Conservation (phyloP, 2,888 invertebrate species). For the Pheosia tremula region DNA sequence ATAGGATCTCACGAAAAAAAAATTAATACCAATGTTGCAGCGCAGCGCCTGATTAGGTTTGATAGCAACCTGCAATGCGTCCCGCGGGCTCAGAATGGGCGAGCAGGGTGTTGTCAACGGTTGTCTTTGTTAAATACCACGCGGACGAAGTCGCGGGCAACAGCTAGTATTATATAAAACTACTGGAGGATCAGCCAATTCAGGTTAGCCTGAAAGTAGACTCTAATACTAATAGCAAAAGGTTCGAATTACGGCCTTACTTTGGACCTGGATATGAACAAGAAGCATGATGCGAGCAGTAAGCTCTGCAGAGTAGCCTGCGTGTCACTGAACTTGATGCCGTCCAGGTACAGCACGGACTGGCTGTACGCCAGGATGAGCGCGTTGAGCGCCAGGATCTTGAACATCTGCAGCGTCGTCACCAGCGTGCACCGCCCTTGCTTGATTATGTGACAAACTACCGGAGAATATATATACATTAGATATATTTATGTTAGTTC, state of each 20-base stretch:
- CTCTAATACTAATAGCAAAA: too few relatives aligned
- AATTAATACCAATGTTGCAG: too few relatives aligned
- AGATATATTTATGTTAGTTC: neutral
- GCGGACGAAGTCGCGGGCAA: too few relatives aligned
- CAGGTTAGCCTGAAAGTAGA: too few relatives aligned
- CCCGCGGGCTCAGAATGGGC: too few relatives aligned
- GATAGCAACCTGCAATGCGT: too few relatives aligned
- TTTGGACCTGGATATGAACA: slow-evolving; percentile 99
- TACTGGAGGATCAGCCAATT: too few relatives aligned
- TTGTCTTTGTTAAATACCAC: too few relatives aligned
- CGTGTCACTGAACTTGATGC: slow-evolving; percentile 98
- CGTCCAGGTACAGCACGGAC: slow-evolving; percentile 98
- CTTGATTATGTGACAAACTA: slow-evolving; percentile 99
- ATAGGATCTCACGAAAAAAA: too few relatives aligned
- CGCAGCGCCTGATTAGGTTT: too few relatives aligned
- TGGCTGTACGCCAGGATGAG: slow-evolving; percentile 99
- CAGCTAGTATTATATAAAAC: too few relatives aligned
- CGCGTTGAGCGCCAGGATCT: slow-evolving; percentile 99
- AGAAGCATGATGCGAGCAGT: slow-evolving; percentile 97
- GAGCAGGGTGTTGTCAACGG: too few relatives aligned
- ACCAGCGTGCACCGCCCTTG: slow-evolving; percentile 99
- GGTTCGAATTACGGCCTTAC: slow-evolving; percentile 68
- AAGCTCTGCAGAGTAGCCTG: slow-evolving; percentile 99
- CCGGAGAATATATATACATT: slow-evolving; percentile 12
- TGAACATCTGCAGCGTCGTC: slow-evolving; percentile 99